Evolutionary conservation across 2,888 invertebrate species (phyloP).

Genomic region (Osmoderma eremita): DNA sequence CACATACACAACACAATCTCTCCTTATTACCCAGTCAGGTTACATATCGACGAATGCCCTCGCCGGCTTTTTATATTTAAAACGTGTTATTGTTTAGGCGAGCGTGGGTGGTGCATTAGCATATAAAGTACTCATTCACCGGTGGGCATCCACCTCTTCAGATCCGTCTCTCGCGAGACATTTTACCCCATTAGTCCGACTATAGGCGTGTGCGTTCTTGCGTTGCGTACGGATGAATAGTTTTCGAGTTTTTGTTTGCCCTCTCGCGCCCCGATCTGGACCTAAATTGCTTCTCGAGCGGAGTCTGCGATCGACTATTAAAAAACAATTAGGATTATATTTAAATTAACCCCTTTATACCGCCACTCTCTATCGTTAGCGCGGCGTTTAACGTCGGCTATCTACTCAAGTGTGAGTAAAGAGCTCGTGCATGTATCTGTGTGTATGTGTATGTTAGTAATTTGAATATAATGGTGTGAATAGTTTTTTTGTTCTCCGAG

Average conservation of each 20-base stretch:
- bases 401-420: not conserved
- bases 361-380: not conserved
- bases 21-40: constrained; percentile 27
- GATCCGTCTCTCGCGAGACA: constrained; percentile 26
- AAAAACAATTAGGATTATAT: constrained; percentile 38
- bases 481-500: constrained; percentile 11
- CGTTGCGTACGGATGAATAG: not conserved
- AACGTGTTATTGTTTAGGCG: constrained; percentile 38
- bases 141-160: constrained; percentile 37
- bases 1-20: not conserved
- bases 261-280: not conserved
- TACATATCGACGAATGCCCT: constrained; percentile 29
- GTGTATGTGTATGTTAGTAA: too few species aligned
- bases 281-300: constrained; percentile 6
- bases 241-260: constrained; percentile 21
- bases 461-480: constrained; percentile 37
- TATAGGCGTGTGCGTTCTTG: not conserved
- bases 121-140: constrained; percentile 43
- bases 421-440: not conserved
- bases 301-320: constrained; percentile 25
- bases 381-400: constrained; percentile 6
- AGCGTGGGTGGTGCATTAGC: constrained; percentile 45
- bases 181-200: constrained; percentile 24
- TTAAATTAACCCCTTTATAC: constrained; percentile 28
- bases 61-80: constrained; percentile 30